Conservation (phyloP, 2,797 vertebrate genomes). For the Erethizon dorsatum region DNA sequence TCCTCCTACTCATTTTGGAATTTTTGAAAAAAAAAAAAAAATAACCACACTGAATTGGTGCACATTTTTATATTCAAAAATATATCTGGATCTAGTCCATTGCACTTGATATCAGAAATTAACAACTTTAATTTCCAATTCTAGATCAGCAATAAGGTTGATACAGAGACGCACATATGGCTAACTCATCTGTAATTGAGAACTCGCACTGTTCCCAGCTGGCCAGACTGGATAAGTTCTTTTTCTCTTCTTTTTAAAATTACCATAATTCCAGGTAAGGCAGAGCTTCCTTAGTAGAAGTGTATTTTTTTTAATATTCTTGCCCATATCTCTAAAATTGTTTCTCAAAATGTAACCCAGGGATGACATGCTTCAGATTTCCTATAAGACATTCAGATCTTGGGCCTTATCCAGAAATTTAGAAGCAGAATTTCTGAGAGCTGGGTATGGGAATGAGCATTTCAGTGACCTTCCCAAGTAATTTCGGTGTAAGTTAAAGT, state of each 20-base stretch:
- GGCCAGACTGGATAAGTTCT: not conserved
- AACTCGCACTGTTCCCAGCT: not conserved
- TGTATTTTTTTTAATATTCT: not conserved
- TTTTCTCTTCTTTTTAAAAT: not conserved
- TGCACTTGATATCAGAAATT: slow-evolving; percentile 68
- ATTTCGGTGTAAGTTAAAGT: not conserved
- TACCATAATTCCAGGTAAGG: not conserved
- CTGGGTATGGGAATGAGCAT: not conserved
- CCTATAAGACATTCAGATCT: not conserved
- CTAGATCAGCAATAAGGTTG: not conserved
- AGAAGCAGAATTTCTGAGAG: not conserved
- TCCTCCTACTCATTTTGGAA: slow-evolving; percentile 82
- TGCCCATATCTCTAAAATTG: not conserved
- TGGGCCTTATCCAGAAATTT: not conserved
- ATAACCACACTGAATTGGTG: slow-evolving; percentile 51
- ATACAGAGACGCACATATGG: not conserved
- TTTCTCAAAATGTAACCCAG: slow-evolving; percentile 23
- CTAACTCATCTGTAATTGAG: not conserved
- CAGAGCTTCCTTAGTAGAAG: not conserved
- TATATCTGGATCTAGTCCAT: slow-evolving; percentile 59
- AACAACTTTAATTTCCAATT: slow-evolving; percentile 61
- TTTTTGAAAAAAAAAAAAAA: slow-evolving; percentile 67
- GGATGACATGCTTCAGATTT: not conserved
- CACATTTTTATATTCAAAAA: slow-evolving; percentile 71
- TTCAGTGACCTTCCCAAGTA: not conserved